A percentile compares a stretch with the other conserved stretches of the same genome.
phyloP scores from a whole-genome alignment of 2,888 invertebrate genomes.

The Orgyia antiqua region DNA sequence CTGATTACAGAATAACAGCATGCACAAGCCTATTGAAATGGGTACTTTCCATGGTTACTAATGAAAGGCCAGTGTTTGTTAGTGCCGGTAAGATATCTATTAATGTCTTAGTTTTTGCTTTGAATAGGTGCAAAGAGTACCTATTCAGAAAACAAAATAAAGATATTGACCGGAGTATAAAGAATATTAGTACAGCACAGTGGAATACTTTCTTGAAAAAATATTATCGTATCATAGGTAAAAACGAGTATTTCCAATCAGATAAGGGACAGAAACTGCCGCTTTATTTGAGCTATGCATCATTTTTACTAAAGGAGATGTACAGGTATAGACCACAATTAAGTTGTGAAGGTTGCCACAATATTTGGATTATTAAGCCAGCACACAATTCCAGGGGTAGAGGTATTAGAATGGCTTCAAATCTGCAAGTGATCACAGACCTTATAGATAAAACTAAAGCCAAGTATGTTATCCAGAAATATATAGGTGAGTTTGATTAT shows the following conservation, averaged over 20 bases:
- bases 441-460: conserved; percentile 76
- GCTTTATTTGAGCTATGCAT: conserved; percentile 62
- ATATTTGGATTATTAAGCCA: conserved; percentile 95
- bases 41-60: conserved; percentile 55
- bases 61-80: conserved; percentile 62
- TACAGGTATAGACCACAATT: conserved; percentile 79
- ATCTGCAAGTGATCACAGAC: conserved; percentile 84
- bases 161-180: conserved; percentile 78
- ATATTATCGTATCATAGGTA: conserved; percentile 80
- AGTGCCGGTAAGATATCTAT: conserved; percentile 73
- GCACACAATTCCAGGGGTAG: conserved; percentile 88
- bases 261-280: conserved; percentile 50
- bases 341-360: conserved; percentile 86
- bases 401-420: conserved; percentile 89
- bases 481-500: conserved; percentile 90
- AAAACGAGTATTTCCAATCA: conserved; percentile 68
- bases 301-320: conserved; percentile 78
- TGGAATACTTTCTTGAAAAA: conserved; percentile 84
- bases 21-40: conserved; percentile 86
- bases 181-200: conserved; percentile 65
- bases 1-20: conserved; percentile 88
- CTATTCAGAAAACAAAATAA: conserved; percentile 78
- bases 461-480: conserved; percentile 92
- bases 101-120: conserved; percentile 82
- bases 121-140: conserved; percentile 83